These are phyloP conservation scores for Panonychus citri DNA, from an alignment of 1,140 invertebrate species.

Conservation along the genomic window DNA sequence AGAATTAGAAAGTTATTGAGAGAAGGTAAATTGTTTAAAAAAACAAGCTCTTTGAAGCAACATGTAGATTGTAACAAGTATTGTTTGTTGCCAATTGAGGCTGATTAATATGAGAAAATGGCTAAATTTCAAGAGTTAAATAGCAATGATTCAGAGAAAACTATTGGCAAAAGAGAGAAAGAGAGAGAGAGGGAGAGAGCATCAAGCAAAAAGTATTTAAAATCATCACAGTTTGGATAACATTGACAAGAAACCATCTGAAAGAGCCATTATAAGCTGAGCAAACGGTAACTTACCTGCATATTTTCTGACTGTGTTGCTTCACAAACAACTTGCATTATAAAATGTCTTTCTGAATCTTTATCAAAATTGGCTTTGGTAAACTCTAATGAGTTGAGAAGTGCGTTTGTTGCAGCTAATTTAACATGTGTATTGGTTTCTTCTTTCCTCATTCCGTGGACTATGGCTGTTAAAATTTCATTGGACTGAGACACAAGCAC, in stretches of 20 bases:
- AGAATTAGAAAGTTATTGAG: background rate
- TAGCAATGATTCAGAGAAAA: background rate
- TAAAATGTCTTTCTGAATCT: constrained; percentile 88
- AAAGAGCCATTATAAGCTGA: background rate
- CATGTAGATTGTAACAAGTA: too few relatives aligned
- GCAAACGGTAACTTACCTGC: constrained; percentile 33
- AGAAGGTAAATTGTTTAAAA: background rate
- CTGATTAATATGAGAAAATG: too few relatives aligned
- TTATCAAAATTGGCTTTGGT: constrained; percentile 96
- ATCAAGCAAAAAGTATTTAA: too few relatives aligned
- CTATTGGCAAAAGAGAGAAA: background rate
- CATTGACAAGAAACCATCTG: too few relatives aligned
- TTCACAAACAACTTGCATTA: constrained; percentile 91
- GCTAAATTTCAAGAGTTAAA: background rate
- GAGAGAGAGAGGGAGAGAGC: background rate
- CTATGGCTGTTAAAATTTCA: constrained; percentile 90
- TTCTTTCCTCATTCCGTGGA: constrained; percentile 81
- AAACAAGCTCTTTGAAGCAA: background rate
- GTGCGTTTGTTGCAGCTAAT: constrained; percentile 81
- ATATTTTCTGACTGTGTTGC: constrained; percentile 47
- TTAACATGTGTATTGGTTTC: constrained; percentile 57
- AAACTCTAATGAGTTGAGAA: constrained; percentile 96
- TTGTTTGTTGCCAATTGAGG: background rate
- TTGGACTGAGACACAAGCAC: constrained; percentile 76
- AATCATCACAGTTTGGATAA: too few relatives aligned